Conservation (phyloP, 2,888 invertebrate genomes). For the Folsomia manolachei region DNA sequence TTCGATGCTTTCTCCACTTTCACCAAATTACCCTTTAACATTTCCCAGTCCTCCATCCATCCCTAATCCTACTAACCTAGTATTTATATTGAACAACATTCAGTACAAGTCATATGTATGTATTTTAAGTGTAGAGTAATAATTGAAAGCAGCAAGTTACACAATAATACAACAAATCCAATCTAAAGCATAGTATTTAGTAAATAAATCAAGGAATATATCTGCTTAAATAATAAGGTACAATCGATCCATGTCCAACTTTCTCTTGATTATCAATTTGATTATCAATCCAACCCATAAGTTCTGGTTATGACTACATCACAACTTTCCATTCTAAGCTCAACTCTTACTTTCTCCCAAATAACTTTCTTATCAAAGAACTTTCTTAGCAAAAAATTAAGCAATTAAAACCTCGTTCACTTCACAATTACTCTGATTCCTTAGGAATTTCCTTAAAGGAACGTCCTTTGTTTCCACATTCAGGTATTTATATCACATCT, state of each 20-base stretch:
- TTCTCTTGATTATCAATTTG: not conserved
- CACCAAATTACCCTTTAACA: too few species aligned
- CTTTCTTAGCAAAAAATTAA: too few species aligned
- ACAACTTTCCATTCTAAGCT: not conserved
- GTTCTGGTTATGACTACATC: too few species aligned
- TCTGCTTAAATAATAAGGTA: conserved; percentile 1
- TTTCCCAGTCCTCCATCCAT: too few species aligned
- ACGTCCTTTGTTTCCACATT: not conserved
- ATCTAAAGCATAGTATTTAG: not conserved
- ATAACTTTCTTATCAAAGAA: too few species aligned
- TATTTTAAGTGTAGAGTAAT: not conserved
- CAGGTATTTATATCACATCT: not conserved
- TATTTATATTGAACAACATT: not conserved
- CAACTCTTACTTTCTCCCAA: not conserved
- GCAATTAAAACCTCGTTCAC: too few species aligned
- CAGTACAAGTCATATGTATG: not conserved
- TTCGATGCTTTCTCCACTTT: too few species aligned
- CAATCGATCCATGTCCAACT: not conserved
- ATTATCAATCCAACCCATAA: too few species aligned
- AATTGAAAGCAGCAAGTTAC: not conserved
- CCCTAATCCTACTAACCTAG: not conserved
- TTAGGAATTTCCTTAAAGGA: not conserved
- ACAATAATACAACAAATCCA: not conserved
- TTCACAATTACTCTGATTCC: too few species aligned
- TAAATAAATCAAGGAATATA: not conserved